Percentiles rank a stretch among this genome's conserved stretches.
phyloP scores from a whole-genome alignment of 2,888 invertebrate genomes.

The Tryphoninae sp. region DNA sequence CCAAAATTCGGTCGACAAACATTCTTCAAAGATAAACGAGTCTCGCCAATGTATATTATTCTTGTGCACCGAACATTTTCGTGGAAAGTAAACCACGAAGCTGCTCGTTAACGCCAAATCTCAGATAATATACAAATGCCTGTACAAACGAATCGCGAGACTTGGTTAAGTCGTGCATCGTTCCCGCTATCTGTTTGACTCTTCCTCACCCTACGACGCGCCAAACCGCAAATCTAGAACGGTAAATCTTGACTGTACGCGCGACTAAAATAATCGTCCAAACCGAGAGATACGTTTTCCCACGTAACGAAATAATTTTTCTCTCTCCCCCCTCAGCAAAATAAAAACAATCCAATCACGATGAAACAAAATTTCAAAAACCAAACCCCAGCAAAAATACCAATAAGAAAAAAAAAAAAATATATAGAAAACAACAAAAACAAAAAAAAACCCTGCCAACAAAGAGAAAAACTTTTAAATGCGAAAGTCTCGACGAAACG shows the following conservation, averaged over 20 bases:
- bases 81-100: slow-evolving; percentile 6
- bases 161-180: slow-evolving; percentile 6
- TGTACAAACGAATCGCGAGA: slow-evolving; percentile 19
- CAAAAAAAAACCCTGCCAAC: too few relatives aligned
- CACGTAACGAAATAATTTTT: neutral
- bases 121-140: slow-evolving; percentile 23
- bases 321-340: neutral
- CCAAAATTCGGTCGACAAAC: neutral
- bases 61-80: slow-evolving; percentile 10
- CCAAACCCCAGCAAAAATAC: neutral
- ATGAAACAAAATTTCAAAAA: neutral
- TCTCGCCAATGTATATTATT: neutral
- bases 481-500: slow-evolving; percentile 19
- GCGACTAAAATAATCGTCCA: neutral
- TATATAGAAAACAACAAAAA: too few relatives aligned
- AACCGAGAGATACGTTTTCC: neutral
- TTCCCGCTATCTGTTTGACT: slow-evolving; percentile 30
- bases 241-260: neutral
- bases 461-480: neutral
- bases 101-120: neutral
- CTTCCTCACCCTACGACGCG: slow-evolving; percentile 17
- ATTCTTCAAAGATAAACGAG: slow-evolving; percentile 4
- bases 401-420: neutral
- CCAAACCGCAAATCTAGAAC: slow-evolving; percentile 17
- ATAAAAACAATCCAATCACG: neutral